Evolutionary conservation across 1,140 invertebrate species (phyloP).

Genomic region (Contarinia nasturtii): DNA sequence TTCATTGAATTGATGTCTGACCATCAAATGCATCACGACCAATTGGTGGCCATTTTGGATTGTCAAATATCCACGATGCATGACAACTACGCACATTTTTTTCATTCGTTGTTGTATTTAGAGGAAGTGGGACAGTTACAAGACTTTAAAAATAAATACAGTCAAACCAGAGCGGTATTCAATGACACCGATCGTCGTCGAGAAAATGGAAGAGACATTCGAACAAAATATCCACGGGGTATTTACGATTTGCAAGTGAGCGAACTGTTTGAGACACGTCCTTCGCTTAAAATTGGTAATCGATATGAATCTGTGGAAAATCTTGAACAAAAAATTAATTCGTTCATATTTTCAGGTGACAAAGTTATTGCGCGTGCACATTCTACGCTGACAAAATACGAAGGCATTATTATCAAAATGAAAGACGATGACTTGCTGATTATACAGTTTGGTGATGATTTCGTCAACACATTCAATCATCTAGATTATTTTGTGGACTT

Average conservation of each 20-base stretch:
- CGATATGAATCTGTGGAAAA: no score
- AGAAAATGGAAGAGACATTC: constrained; percentile 45
- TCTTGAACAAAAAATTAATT: no score
- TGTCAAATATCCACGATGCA: no score
- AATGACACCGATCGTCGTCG: constrained; percentile 29
- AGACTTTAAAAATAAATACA: no score
- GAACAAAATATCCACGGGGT: constrained; percentile 39
- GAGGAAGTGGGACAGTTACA: constrained; percentile 53
- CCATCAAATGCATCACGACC: no score
- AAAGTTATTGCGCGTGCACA: constrained; percentile 2
- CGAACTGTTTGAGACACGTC: constrained; percentile 63
- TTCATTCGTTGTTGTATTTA: constrained; percentile 51
- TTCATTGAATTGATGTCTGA: no score
- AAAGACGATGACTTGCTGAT: constrained; percentile 34
- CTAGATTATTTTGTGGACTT: constrained; percentile 44
- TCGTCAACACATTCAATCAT: constrained; percentile 45
- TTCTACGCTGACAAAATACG: constrained; percentile 27
- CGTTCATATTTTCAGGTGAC: no score
- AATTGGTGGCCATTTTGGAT: no score
- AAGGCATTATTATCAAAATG: constrained; percentile 66
- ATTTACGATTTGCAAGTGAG: constrained; percentile 56
- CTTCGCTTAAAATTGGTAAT: constrained; percentile 66
- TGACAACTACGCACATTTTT: constrained; percentile 33
- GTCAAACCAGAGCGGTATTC: no score
- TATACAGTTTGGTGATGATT: constrained; percentile 52